Evolutionary conservation across 1,140 invertebrate genomes (phyloP).

Genomic region (Drosophila tropicalis): DNA sequence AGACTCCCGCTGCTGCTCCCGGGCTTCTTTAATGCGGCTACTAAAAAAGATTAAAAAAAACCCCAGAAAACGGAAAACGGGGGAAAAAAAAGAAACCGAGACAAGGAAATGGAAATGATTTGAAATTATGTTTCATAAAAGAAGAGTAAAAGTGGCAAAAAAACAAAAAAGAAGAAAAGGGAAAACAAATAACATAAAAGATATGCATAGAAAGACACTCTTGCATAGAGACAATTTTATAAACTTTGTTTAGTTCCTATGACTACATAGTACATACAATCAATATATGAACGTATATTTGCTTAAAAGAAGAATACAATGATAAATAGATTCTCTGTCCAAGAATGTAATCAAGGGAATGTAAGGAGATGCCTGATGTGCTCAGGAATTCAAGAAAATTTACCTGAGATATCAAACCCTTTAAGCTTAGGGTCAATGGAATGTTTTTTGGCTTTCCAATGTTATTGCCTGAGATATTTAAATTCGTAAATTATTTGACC

Average conservation of each 20-base stretch:
- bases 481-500: too few species aligned
- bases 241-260: neutral
- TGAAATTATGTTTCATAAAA: conserved; percentile 13
- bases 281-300: too few species aligned
- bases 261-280: neutral
- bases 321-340: neutral
- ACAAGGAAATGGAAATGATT: conserved; percentile 9
- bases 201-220: neutral
- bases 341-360: too few species aligned
- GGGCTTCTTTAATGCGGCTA: conserved; percentile 33
- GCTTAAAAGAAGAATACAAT: too few species aligned
- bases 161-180: neutral
- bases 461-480: too few species aligned
- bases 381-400: too few species aligned
- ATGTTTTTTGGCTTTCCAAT: too few species aligned
- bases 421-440: too few species aligned
- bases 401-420: too few species aligned
- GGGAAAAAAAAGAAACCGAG: neutral
- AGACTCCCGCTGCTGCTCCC: conserved; percentile 16
- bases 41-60: neutral
- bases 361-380: too few species aligned
- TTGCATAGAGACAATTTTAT: neutral
- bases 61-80: neutral
- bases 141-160: neutral
- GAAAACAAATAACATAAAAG: neutral